Evolutionary conservation across 2,797 vertebrate species (phyloP).

Genomic region (Natrix natrix): DNA sequence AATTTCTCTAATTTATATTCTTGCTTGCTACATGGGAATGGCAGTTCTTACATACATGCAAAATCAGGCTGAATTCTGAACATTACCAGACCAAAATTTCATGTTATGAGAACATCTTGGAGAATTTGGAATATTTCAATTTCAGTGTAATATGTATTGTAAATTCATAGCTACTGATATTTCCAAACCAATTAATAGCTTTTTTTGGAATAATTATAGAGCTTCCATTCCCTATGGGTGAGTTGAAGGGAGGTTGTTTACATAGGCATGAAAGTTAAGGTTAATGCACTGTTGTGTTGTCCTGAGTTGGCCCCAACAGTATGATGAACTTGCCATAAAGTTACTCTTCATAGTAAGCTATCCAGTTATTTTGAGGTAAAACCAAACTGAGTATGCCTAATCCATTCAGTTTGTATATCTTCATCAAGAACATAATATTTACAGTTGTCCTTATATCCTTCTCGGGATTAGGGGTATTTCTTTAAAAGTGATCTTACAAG

Average conservation of each 20-base stretch:
- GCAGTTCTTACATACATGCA: background rate
- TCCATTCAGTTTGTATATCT: background rate
- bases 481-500: background rate
- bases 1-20: background rate
- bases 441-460: background rate
- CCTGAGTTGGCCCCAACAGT: background rate
- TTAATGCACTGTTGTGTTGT: background rate
- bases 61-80: background rate
- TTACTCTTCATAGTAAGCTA: background rate
- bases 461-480: background rate
- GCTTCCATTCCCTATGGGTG: background rate
- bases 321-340: background rate
- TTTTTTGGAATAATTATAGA: background rate
- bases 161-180: background rate
- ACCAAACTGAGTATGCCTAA: background rate
- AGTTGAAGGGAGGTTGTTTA: background rate
- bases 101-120: background rate
- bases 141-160: background rate
- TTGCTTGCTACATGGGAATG: background rate
- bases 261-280: background rate
- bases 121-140: background rate
- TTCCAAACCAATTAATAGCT: background rate
- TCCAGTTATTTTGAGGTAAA: background rate
- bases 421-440: background rate
- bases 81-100: background rate